phyloP scores from a whole-genome alignment of 2,888 invertebrate species.

The Leptopterna dolabrata region DNA sequence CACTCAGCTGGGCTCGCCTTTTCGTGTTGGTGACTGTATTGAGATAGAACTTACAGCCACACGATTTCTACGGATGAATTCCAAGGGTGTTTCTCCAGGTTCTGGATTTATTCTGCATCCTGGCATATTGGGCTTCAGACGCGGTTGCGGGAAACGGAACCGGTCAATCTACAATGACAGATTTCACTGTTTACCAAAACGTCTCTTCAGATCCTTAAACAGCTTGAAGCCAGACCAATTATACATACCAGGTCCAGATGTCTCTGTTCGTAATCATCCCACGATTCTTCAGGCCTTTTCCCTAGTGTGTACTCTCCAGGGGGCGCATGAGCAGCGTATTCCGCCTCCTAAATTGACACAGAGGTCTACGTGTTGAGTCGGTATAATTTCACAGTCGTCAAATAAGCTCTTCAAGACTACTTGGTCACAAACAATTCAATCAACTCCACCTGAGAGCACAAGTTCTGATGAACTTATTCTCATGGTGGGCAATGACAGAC shows the following conservation, averaged over 20 bases:
- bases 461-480: no score
- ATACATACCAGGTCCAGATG: background rate
- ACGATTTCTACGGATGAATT: background rate
- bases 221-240: no score
- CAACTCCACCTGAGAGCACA: no score
- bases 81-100: background rate
- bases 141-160: background rate
- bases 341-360: background rate
- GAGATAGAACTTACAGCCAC: background rate
- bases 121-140: background rate
- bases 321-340: background rate
- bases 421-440: no score
- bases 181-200: no score
- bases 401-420: background rate
- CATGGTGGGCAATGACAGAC: no score
- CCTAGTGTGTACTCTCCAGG: background rate
- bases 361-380: no score
- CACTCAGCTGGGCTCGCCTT: no score
- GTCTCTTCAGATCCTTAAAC: no score
- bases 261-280: background rate
- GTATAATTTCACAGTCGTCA: background rate
- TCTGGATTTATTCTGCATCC: background rate
- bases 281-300: background rate
- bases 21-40: no score
- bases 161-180: background rate